Percentiles rank a stretch among this genome's conserved stretches.
Evolutionary conservation across 2,888 invertebrate species (phyloP).

Genomic region (Dicyrtomina minuta): DNA sequence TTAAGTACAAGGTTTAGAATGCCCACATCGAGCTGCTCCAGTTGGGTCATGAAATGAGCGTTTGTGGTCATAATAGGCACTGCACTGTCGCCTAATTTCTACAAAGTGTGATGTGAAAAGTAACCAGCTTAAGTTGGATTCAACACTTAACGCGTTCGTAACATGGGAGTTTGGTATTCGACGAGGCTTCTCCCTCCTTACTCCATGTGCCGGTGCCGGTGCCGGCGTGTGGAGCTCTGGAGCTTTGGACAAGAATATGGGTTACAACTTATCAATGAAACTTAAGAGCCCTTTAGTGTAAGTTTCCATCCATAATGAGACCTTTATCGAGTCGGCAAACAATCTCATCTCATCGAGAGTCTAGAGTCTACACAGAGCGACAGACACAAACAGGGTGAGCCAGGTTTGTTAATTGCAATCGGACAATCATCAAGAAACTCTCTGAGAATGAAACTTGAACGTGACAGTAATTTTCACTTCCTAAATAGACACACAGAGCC

Average conservation of each 20-base stretch:
- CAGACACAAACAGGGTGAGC: not conserved
- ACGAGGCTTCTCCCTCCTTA: no score
- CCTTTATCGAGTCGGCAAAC: conserved; percentile 14
- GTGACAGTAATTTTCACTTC: conserved; percentile 11
- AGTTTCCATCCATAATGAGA: conserved; percentile 9
- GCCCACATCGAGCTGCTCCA: no score
- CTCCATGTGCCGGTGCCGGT: no score
- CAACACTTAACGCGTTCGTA: no score
- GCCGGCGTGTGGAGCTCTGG: no score
- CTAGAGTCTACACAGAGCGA: not conserved
- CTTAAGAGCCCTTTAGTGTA: conserved; percentile 9
- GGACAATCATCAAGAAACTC: not conserved
- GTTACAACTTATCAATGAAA: conserved; percentile 10
- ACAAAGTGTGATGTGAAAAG: no score
- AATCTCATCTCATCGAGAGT: not conserved
- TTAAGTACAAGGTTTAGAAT: no score
- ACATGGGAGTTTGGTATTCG: no score
- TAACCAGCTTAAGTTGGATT: no score
- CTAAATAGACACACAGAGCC: not conserved
- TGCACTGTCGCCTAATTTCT: not conserved
- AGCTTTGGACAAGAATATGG: not conserved
- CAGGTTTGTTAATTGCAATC: conserved; percentile 7
- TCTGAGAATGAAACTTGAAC: conserved; percentile 7
- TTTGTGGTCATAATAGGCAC: not conserved
- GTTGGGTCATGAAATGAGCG: no score